A percentile compares a stretch with the other conserved stretches of the same genome.
phyloP scores from a whole-genome alignment of 2,888 invertebrate species.

The Chelonus formosanus region DNA sequence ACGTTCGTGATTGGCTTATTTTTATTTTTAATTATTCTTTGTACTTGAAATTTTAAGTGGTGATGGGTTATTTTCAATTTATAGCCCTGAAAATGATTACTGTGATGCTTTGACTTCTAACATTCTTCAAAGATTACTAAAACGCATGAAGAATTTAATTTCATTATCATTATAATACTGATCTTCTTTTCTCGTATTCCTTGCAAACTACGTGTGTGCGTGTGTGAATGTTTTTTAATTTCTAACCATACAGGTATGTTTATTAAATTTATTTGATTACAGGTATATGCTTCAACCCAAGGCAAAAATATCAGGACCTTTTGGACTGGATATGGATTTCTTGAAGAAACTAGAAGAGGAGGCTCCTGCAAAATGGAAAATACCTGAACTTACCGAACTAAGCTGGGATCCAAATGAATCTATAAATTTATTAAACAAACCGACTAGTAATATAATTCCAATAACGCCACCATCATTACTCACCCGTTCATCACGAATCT shows the following conservation, averaged over 20 bases:
- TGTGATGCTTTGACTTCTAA: too few relatives aligned
- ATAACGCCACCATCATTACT: constrained; percentile 69
- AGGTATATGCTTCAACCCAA: constrained; percentile 50
- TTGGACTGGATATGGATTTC: constrained; percentile 78
- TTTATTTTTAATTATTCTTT: constrained; percentile 12
- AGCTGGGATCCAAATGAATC: constrained; percentile 54
- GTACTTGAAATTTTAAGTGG: not conserved
- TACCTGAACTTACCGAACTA: constrained; percentile 63
- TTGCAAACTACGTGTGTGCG: too few relatives aligned
- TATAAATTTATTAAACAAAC: constrained; percentile 45
- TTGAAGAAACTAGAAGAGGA: constrained; percentile 73
- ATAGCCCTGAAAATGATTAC: too few relatives aligned
- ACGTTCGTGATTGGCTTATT: constrained; percentile 22
- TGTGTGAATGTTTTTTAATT: constrained; percentile 9
- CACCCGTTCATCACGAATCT: constrained; percentile 61
- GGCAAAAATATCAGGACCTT: constrained; percentile 73
- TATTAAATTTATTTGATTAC: constrained; percentile 7
- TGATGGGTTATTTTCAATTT: not conserved
- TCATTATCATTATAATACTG: too few relatives aligned
- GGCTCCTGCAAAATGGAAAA: constrained; percentile 58
- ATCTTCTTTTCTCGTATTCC: too few relatives aligned
- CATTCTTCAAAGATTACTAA: too few relatives aligned
- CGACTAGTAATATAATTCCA: constrained; percentile 65
- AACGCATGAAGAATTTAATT: too few relatives aligned
- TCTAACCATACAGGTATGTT: not conserved